Evolutionary conservation across 2,888 invertebrate genomes (phyloP), one percentile per base, ranked within the genome.

Genomic region (Callinectes sapidus): DNA sequence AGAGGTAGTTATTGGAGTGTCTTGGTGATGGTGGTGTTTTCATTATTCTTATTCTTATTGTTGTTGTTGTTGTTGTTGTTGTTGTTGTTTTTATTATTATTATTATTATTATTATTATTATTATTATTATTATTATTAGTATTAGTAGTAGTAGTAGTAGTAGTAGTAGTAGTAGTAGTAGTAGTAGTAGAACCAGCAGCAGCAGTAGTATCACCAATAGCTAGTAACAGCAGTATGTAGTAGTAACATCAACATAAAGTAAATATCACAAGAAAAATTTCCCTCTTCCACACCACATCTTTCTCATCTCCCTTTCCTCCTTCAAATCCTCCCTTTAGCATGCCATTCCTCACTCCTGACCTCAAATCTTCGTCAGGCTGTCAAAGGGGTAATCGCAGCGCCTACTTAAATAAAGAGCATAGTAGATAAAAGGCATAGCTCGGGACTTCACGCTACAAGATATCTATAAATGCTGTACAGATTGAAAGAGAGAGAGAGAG

Each of bases 141-240:
- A 71, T n/a, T 71, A n/a, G n/a, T 71, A 71, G n/a, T n/a, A 61
- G 61, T 61, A 61, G 61, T 61, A 61, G 61, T 61, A 61, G 61
- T 61, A 61, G 61, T 61, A 61, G 61, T 61, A 61, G 61, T 61
- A 61, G 61, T 61, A 61, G 61, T 61, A 61, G 61, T 61, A 61
- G 61, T 61, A 61, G 61, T 61, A 61, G 61, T 61, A 61, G 61
- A 18, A 61, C 1, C 5, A 61, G 61, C 5, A 61, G 61, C 5
- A 61, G 61, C 1, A 61, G 61, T 55, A 55, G 55, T 55, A 55
- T 13, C 55, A 55, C 1, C 13, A 55, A 18, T 55, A 55, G 55
- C n/a, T 55, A 18, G 55, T 8, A 55, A 18, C 55, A 55, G 10
- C 18, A 39, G 5, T 5, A 39, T n/a, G n/a, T n/a, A n/a, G n/a